Conservation (phyloP, 2,797 vertebrate species). For the Bradypodion pumilum region DNA sequence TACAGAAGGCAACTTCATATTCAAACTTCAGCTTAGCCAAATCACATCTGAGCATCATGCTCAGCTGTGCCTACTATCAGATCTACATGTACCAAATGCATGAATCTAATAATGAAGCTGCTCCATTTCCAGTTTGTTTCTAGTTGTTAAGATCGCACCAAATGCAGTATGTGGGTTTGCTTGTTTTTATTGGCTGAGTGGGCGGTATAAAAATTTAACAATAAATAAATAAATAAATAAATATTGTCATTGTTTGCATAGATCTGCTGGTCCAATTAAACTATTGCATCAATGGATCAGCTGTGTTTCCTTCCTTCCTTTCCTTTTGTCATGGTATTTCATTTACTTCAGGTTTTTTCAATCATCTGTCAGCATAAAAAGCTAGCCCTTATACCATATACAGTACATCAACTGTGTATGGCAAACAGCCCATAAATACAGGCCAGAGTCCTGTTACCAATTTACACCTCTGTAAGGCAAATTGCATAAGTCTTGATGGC, state of each 20-base stretch:
- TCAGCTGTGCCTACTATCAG: background rate
- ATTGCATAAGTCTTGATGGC: no score
- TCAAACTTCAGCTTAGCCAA: background rate
- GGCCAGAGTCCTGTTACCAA: no score
- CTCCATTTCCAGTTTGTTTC: background rate
- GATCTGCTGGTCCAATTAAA: background rate
- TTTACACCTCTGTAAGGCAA: no score
- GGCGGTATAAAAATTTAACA: no score
- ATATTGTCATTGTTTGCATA: background rate
- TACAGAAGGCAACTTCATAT: background rate
- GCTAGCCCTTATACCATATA: background rate
- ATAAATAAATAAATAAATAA: no score
- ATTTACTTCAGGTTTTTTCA: background rate
- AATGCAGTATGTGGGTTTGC: background rate
- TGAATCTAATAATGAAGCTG: background rate
- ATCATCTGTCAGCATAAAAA: background rate
- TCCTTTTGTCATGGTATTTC: conserved; percentile 43
- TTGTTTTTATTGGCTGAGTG: no score
- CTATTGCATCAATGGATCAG: conserved; percentile 42
- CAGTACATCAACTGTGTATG: background rate
- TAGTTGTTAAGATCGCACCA: background rate
- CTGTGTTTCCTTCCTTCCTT: conserved; percentile 11
- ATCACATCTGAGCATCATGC: background rate
- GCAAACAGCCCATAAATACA: background rate
- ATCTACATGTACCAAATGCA: background rate